Evolutionary conservation across 2,888 invertebrate genomes (phyloP).

Genomic region (Drosophila yooni): DNA sequence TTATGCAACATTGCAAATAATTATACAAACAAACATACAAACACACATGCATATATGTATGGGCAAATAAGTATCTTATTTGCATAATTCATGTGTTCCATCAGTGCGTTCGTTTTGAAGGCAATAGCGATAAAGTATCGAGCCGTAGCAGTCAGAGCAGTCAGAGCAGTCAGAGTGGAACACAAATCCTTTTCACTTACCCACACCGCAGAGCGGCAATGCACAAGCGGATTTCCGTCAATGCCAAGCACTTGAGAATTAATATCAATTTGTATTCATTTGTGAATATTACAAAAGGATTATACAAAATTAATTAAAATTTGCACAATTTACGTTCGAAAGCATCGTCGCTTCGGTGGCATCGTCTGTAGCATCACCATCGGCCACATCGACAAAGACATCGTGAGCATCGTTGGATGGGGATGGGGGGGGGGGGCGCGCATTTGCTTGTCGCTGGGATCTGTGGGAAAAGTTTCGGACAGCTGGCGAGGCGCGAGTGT

Average conservation of each 20-base stretch:
- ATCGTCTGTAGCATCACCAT: neutral
- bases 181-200: conserved; percentile 60
- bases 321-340: conserved; percentile 61
- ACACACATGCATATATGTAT: conserved; percentile 12
- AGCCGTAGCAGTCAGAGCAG: conserved; percentile 1
- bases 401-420: conserved; percentile 1
- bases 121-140: conserved; percentile 28
- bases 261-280: conserved; percentile 80
- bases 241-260: conserved; percentile 70
- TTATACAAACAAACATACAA: conserved; percentile 24
- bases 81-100: conserved; percentile 70
- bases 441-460: conserved; percentile 47
- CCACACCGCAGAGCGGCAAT: conserved; percentile 17
- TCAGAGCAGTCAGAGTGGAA: conserved; percentile 5
- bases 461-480: conserved; percentile 55
- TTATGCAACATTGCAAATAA: conserved; percentile 34
- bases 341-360: conserved; percentile 10
- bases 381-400: conserved; percentile 17
- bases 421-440: neutral
- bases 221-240: conserved; percentile 68
- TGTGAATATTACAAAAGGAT: conserved; percentile 79
- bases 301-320: conserved; percentile 78
- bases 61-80: conserved; percentile 42
- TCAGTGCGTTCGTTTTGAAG: conserved; percentile 35
- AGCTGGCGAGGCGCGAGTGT: conserved; percentile 64